phyloP scores from a whole-genome alignment of 2,113 vertebrate species.

The Hemiscyllium ocellatum region DNA sequence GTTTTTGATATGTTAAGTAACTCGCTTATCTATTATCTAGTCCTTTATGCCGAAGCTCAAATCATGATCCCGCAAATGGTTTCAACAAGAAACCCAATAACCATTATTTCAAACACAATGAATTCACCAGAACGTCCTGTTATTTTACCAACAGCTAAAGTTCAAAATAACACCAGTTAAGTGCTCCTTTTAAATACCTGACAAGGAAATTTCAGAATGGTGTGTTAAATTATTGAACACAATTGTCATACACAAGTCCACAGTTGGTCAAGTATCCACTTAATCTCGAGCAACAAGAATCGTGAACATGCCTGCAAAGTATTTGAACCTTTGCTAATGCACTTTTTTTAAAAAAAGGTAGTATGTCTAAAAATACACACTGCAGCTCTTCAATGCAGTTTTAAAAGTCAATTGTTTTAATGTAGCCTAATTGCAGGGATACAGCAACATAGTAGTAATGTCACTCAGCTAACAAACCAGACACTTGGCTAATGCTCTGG shows the following conservation, averaged over 20 bases:
- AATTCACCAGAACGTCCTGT: not conserved
- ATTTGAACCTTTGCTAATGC: not conserved
- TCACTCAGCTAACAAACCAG: too few species aligned
- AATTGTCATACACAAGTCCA: not conserved
- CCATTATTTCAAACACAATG: not conserved
- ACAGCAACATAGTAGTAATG: too few species aligned
- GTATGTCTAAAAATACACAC: not conserved
- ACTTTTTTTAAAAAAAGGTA: not conserved
- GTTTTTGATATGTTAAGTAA: not conserved
- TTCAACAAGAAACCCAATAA: not conserved
- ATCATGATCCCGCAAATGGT: not conserved
- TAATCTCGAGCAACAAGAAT: not conserved
- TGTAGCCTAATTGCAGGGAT: too few species aligned
- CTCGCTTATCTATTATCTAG: not conserved
- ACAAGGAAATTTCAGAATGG: not conserved
- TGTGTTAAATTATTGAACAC: not conserved
- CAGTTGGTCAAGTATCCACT: not conserved
- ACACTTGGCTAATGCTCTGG: too few species aligned
- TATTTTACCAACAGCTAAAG: not conserved
- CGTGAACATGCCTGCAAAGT: not conserved
- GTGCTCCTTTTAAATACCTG: not conserved
- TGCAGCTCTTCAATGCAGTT: not conserved
- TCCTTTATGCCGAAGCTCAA: not conserved
- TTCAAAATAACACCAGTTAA: not conserved
- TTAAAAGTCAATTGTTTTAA: not conserved